Evolutionary conservation across 2,888 invertebrate genomes (phyloP), one percentile per base, ranked within the genome.

Genomic region (Folsomia manolachei): DNA sequence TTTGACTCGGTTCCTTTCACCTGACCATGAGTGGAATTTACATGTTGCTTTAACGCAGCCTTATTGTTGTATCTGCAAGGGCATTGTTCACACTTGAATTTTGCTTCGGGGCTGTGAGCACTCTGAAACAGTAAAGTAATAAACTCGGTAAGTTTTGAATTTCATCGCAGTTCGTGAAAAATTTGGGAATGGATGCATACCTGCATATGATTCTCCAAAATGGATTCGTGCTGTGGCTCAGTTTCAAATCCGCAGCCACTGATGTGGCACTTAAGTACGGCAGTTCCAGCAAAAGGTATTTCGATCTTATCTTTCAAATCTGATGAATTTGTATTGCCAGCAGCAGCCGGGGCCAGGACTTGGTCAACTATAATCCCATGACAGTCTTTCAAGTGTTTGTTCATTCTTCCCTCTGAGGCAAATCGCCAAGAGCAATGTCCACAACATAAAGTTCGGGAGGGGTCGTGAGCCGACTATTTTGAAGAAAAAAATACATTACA

Each of bases 391-490:
- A 64, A 4, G 39, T 70, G 70, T 1, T 0, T 1, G 19, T 27
- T n/a, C 1, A 70, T 52, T 27, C 9, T 23, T 1, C 14, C 23
- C 24, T 25, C 9, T 19, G 56, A 21, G 9, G n/a, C n/a, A 25
- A 70, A 70, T 1, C 70, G 52, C 4, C 63, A 63, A 21, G 52
- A 52, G 52, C 70, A 70, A 26, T 25, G 4, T 18, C 18, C 24
- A 25, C 63, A 63, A 24, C 23, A 25, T 9, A 24, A 24, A 18
- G 2, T 63, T 25, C 63, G 21, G 7, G 63, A 11, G 4, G 24
- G 25, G 9, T 25, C 24, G 25, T 63, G 63, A 63, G 23, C 25
- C 7, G 21, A 4, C 63, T 63, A 18, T 24, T 39, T 9, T 9
- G 4, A 39, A 39, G 7, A 39, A 63, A 4, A 63, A 63, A 19